These are phyloP conservation scores for Centroberyx gerrardi DNA, from an alignment of 2,797 vertebrate species.

Conservation along the genomic window DNA sequence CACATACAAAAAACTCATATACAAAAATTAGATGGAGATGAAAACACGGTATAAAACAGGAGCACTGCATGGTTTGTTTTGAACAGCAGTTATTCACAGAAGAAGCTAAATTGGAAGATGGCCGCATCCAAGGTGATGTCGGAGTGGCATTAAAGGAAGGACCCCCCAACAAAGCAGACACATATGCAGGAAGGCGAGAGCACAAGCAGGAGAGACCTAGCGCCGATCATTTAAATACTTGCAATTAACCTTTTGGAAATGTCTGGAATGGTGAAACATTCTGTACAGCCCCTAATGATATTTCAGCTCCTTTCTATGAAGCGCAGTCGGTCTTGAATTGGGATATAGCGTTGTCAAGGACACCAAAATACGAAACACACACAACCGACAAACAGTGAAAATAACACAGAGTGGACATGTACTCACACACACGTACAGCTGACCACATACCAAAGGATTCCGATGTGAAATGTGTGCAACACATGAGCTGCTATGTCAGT, in stretches of 20 bases:
- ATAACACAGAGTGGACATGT: constrained; percentile 36
- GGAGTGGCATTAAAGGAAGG: constrained; percentile 28
- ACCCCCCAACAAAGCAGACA: constrained; percentile 47
- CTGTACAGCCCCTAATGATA: no score
- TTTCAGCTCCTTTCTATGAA: not conserved
- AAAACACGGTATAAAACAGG: not conserved
- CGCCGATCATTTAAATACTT: not conserved
- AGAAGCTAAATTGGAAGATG: constrained; percentile 1
- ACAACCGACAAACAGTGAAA: constrained; percentile 2
- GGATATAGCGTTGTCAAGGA: not conserved
- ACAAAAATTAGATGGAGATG: constrained; percentile 9
- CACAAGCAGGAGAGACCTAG: constrained; percentile 15
- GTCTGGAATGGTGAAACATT: not conserved
- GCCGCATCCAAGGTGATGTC: constrained; percentile 30
- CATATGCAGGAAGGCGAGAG: constrained; percentile 27
- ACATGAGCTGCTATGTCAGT: constrained; percentile 21
- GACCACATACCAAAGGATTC: constrained; percentile 17
- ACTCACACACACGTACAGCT: constrained; percentile 38
- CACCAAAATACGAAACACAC: constrained; percentile 34
- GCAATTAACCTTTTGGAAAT: not conserved
- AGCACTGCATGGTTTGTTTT: constrained; percentile 24
- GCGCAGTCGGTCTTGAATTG: constrained; percentile 10
- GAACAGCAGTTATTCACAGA: constrained; percentile 3
- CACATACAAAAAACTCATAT: not conserved
- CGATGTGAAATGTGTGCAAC: constrained; percentile 32